Evolutionary conservation across 1,140 invertebrate species (phyloP).

Genomic region (Aphis gossypii): DNA sequence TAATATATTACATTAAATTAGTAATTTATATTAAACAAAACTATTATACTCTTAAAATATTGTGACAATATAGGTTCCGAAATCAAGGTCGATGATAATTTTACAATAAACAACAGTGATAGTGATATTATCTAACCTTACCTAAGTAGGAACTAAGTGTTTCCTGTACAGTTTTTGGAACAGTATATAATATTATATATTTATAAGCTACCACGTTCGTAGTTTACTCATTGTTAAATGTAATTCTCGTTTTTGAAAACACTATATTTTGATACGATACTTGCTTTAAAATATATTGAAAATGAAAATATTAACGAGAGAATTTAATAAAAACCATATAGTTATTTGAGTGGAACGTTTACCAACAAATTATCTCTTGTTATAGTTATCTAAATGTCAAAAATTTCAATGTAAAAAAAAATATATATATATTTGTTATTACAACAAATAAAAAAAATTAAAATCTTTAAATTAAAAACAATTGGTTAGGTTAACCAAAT

Average conservation of each 20-base stretch:
- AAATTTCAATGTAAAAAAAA: neutral
- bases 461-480: too few relatives aligned
- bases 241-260: neutral
- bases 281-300: neutral
- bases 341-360: neutral
- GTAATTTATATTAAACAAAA: neutral
- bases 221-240: neutral
- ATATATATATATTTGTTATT: neutral
- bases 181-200: neutral
- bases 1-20: neutral
- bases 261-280: neutral
- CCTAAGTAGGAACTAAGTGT: accelerated
- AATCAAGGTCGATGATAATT: neutral
- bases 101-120: neutral
- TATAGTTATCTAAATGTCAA: neutral
- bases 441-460: neutral
- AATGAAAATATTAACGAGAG: neutral
- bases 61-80: neutral
- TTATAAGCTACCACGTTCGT: neutral
- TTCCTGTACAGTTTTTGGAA: neutral
- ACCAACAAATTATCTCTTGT: neutral
- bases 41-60: neutral
- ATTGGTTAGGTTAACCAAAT: too few relatives aligned
- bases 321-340: neutral
- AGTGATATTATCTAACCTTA: too few relatives aligned